A percentile compares a stretch with the other conserved stretches of the same genome.
phyloP scores from a whole-genome alignment of 2,888 invertebrate species.

The Rhodophaea formosa region DNA sequence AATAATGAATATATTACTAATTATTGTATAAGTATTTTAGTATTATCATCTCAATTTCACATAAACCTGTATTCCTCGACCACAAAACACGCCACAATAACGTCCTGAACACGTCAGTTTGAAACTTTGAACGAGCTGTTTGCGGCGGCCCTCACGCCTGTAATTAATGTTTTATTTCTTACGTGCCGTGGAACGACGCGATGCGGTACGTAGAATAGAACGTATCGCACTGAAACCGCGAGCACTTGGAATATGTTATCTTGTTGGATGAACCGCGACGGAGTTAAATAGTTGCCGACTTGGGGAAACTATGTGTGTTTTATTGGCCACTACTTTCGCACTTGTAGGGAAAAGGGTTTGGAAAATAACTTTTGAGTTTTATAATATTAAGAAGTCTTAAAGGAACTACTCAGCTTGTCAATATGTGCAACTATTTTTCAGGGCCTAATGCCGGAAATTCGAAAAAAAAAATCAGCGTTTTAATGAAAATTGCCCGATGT shows the following conservation, averaged over 20 bases:
- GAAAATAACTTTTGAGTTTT: no score
- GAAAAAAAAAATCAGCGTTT: no score
- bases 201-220: neutral
- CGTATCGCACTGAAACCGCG: neutral
- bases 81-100: neutral
- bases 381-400: no score
- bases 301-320: neutral
- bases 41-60: neutral
- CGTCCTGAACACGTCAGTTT: neutral
- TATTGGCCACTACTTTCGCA: neutral
- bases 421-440: no score
- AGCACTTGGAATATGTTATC: neutral
- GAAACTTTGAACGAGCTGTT: neutral
- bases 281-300: neutral
- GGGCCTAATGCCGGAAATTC: no score
- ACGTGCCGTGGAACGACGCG: neutral
- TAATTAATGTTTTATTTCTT: neutral
- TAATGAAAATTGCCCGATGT: no score
- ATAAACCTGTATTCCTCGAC: neutral
- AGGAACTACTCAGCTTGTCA: no score
- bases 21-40: no score
- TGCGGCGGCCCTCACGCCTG: neutral
- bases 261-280: neutral
- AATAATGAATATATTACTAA: no score
- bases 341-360: no score